Base-by-base conservation (phyloP, 23 tunicate genomes). In the Trididemnum clinides region DNA sequence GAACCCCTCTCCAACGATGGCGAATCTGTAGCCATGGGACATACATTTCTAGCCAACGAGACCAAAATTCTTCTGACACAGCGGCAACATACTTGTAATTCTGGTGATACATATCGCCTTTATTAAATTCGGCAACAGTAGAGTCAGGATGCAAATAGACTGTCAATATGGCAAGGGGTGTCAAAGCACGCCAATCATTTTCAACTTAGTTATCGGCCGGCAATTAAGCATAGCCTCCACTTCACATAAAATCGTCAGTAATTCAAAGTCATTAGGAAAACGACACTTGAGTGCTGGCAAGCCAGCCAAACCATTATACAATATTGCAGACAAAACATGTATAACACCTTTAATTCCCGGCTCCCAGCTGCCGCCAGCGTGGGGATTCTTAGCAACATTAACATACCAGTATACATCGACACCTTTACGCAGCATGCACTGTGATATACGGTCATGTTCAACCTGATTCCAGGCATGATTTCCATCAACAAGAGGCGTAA, bases 1-100 rank as follows among this genome's bases (percentile, higher is more conserved):
- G 15, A 30, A 28, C 12, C 6, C 30, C 76, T 4, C 30, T 35
- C 76, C 76, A 69, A 29, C 76, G 76, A 31, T 69, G 76, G 5
- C 76, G 36, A 31, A 32, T 69, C 38, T 69, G 76, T 21, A 69
- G 76, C 76, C 76, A 69, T 5, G 76, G 76, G 37, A 69, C 10
- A 21, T 69, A 69, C 76, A 69, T 69, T 28, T 28, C 7, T 5
- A 69, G 18, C 76, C 76, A 69, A 3, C 76, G 76, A 30, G 18
- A 2, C 35, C 37, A 69, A 69, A 69, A 28, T n/a, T 69, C 37
- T 69, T 69, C 76, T 27, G 76, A 30, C 12, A 69, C 76, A 32
- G 76, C 76, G 7, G 30, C 76, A 29, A 69, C 76, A 32, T 69
- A 69, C 30, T 69, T 69, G 38, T 69, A 29, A n/a, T 31, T 69